Base-by-base conservation (phyloP, 2,797 vertebrate species). In the Harpagifer antarcticus region DNA sequence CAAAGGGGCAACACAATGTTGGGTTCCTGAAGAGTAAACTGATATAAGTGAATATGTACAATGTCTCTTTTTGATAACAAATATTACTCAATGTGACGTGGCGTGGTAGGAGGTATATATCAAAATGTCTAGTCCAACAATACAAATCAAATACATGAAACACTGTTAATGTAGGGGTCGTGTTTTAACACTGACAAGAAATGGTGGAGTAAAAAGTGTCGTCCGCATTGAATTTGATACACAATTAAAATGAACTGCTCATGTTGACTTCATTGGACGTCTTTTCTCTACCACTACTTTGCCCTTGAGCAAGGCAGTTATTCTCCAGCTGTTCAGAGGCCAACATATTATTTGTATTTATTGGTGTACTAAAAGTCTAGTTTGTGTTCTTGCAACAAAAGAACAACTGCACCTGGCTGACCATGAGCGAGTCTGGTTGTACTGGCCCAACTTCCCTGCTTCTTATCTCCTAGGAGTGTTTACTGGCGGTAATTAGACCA, bases 401-500 rank as follows among this genome's bases (percentile, higher is more conserved):
- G 47, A 76, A 58, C 52, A 59, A 19, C 17, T 40, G 37, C 66
- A 78, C 69, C 54, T n/a, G 80, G 71, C 71, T 68, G 84, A 84
- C 69, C 71, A 45, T 50, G 62, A 76, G 62, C 61, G 42, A 43
- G 50, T 33, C 42, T 2, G 57, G 23, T 64, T 81, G 63, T 47
- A 4, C 45, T 59, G 72, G 77, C 31, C 54, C 72, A 78, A 56
- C 71, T 76, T 64, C 72, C 27, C 68, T 17, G 54, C 58, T 49
- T 70, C 78, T 73, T 79, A 85, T 92, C 87, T 91, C 81, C 23
- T 37, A 81, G 81, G 74, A 56, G 79, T 90, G 86, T 93, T 93
- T 93, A 92, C 86, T 53, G 79, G 48, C 42, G 1, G 71, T 92
- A 94, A 94, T 93, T 89, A 89, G 82, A 65, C 77, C 89, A 93